Evolutionary conservation across 2,888 invertebrate genomes (phyloP).

Genomic region (Agriopis aurantiaria): DNA sequence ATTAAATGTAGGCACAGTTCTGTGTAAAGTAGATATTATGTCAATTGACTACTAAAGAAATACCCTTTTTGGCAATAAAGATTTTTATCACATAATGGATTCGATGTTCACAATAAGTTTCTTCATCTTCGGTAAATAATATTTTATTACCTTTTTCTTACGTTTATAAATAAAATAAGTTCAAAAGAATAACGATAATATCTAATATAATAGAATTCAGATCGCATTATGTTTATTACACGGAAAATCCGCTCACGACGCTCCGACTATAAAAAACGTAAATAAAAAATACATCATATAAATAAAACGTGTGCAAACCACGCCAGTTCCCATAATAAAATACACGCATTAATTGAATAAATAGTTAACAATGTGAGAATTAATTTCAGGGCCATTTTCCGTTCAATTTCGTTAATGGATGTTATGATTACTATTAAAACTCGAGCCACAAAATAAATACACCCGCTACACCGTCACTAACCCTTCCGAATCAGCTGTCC

Average conservation of each 20-base stretch:
- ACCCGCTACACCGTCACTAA: no score
- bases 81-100: constrained; percentile 40
- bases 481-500: no score
- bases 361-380: no score
- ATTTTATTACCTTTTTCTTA: constrained; percentile 28
- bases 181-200: neutral
- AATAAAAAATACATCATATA: no score
- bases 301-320: neutral
- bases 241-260: no score
- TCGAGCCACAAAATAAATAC: no score
- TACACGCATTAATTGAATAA: neutral
- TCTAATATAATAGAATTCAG: no score
- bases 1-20: neutral
- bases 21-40: neutral
- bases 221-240: no score
- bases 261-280: no score
- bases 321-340: neutral
- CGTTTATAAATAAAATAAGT: neutral
- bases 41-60: constrained; percentile 8
- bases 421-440: no score
- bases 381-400: no score
- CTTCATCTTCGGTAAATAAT: constrained; percentile 35
- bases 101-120: constrained; percentile 48
- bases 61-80: constrained; percentile 26
- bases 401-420: no score